Base-by-base conservation (phyloP, 2,888 invertebrate species). In the Drosophila neotestacea region DNA sequence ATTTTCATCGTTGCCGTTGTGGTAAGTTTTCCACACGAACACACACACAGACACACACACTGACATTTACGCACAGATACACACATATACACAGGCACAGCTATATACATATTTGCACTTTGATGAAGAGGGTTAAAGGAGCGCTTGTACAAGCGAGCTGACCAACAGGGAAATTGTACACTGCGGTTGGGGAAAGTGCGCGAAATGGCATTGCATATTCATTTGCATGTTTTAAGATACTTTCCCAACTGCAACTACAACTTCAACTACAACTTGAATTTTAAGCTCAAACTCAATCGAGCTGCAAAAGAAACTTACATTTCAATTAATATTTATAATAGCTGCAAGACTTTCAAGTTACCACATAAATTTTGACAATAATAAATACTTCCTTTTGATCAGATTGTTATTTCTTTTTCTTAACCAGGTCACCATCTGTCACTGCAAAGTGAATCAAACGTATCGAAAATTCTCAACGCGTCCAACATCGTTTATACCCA, bases 371-470 rank as follows among this genome's bases (percentile, higher is more conserved):
- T 30, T 39, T 30, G 22, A 42, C 32, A 54, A 13, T 32, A 32
- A 41, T n/a, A 54, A 54, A 32, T 32, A 32, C 2, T 9, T 32
- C 7, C 1, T 32, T 32, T 32, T 7, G 7, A 22, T 22, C 22
- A 22, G 22, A 22, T 22, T 22, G 22, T 2, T 22, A 22, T 22
- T 22, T 22, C 7, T 62, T 58, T 60, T 30, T 55, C 16, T 39
- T 39, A 92, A 92, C 39, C 93, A 96, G 96, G 95, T 96, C 79
- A 95, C 95, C 54, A 95, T 95, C 42, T 96, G 96, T 91, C 96
- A 96, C 92, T 96, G 96, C 92, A 95, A 96, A 79, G 95, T 96
- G 78, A 95, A 96, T 93, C 95, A 96, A 92, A 96, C 96, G 0
- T 96, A 96, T 92, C 94, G 95, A 51, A 94, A 95, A 38, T 93